Percentiles rank a stretch among this genome's conserved stretches.
Conservation (phyloP, 2,888 invertebrate species). For the Protophormia terraenovae region DNA sequence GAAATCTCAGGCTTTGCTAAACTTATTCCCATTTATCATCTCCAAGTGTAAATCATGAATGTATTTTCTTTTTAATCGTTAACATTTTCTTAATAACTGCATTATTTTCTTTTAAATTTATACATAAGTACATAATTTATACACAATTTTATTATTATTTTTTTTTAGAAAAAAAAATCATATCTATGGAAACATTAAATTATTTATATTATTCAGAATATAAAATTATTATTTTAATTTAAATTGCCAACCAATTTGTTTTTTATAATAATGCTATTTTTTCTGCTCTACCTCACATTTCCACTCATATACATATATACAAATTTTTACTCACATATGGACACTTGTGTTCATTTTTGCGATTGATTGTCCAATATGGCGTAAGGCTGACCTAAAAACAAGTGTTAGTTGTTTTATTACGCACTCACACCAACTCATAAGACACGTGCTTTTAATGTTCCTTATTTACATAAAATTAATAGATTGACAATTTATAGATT, state of each 20-base stretch:
- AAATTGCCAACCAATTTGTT: no score
- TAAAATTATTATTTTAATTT: no score
- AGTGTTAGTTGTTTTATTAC: conserved; percentile 4
- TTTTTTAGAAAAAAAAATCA: not conserved
- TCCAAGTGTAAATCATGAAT: no score
- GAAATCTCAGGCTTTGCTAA: no score
- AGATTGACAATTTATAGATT: not conserved
- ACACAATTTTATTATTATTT: no score
- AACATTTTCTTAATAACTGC: no score
- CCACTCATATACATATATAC: not conserved
- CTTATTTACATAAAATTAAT: not conserved
- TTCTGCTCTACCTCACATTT: not conserved
- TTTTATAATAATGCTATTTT: not conserved
- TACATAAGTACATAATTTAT: no score
- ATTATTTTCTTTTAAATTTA: no score
- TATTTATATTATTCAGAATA: no score
- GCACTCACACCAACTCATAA: not conserved
- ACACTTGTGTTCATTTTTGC: not conserved
- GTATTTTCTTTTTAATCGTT: no score
- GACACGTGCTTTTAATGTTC: conserved; percentile 22
- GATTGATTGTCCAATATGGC: not conserved
- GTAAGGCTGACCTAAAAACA: conserved; percentile 24
- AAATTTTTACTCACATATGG: not conserved
- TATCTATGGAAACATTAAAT: not conserved
- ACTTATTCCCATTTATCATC: no score